Base-by-base conservation (phyloP, 2,888 invertebrate species). In the Campaea margaritaria region DNA sequence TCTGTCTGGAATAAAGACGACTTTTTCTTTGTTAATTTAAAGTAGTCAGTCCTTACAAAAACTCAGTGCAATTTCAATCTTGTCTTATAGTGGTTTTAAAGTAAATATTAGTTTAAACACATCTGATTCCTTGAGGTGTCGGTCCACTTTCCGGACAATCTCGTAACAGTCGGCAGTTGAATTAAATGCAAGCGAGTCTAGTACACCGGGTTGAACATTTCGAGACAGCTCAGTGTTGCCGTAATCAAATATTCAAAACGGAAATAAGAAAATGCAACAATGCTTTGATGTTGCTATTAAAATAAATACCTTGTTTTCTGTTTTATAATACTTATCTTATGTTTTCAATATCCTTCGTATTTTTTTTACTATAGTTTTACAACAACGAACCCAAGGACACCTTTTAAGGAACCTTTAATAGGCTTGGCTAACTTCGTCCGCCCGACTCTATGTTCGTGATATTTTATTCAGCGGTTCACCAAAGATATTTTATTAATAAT, bases 191-290 rank as follows among this genome's bases (percentile, higher is more conserved):
- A 42, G 14, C 39, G 14, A 39, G 16, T 11, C 9, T 39, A 39
- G 7, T 14, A 14, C 1, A 34, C 9, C 39, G 12, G 27, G 11
- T 14, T 4, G 38, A 49, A 14, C 5, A 41, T 49, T 49, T 49
- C 11, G 27, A 14, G 44, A 36, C 36, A 10, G 10, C 4, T 44
- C 48, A 55, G 15, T 27, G 15, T 43, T 46, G 52, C 39, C n/a
- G n/a, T 38, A 36, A 51, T 43, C 47, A 42, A 60, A 60, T 65
- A 64, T 55, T 64, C 34, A 50, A 46, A 21, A 11, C 48, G 52
- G 39, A 58, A 61, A 56, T 64, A 58, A 43, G 47, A 55, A 61
- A 39, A 9, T 39, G 34, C 52, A 16, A 39, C 46, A 5, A 16
- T 46, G 10, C 15, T 34, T 34, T 46, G 28, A 31, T 45, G 10